Base-by-base conservation (phyloP, 2,113 vertebrate species). In the Smithornis capensis region DNA sequence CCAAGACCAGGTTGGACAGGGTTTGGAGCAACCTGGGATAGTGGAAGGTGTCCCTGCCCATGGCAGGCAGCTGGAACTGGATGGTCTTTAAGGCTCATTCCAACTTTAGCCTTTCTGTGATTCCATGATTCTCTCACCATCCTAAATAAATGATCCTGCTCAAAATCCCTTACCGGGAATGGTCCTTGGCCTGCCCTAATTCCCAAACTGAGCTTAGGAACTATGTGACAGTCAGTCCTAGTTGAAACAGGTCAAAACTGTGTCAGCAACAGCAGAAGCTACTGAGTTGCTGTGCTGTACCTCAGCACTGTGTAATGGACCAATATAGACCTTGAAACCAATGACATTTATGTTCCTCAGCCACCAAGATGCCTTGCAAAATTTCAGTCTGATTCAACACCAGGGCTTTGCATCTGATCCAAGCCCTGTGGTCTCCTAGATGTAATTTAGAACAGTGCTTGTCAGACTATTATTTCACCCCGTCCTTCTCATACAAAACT, bases 311-410 rank as follows among this genome's bases (percentile, higher is more conserved):
- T 19, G 65, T 47, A 50, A 63, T 38, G 67, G 16, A 90, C 86
- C 35, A 62, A 71, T 67, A 83, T 71, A 96, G 91, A 74, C 68
- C 68, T 52, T 89, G 94, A 97, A 96, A 95, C 91, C 75, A 31
- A 38, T 92, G 95, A 95, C 95, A 90, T 95, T 95, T 96, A 83
- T 57, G 38, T 67, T 87, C 59, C 74, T 88, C 42, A 77, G 78
- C 19, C 59, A 70, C 63, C 75, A 80, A 74, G 63, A 74, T 83
- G 50, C 71, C 88, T 74, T 94, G 85, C 67, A 84, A 90, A 88
- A 97, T 97, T 95, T 95, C 91, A 1, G 45, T 95, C 93, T 94
- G 91, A 93, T 85, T 92, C 94, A 95, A 94, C 92, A 69, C 40
- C 65, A 53, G 83, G 67, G n/a, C 7, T 87, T 71, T 67, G 78